Base-by-base conservation (phyloP, 2,113 vertebrate genomes). In the Oryzias celebensis region DNA sequence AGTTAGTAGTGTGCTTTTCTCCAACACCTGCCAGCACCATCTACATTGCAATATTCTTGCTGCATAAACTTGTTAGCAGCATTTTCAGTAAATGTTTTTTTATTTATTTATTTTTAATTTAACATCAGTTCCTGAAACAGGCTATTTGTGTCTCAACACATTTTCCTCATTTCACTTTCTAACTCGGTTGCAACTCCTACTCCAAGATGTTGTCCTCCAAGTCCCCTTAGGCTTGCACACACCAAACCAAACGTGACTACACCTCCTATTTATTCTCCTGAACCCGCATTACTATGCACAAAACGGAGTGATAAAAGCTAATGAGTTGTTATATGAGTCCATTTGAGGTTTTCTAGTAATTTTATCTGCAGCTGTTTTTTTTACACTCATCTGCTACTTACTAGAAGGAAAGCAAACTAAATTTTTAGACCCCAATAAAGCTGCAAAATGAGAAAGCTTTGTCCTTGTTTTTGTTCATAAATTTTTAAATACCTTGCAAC, bases 261-360 rank as follows among this genome's bases (percentile, higher is more conserved):
- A 77, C 65, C 80, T 77, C 53, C 72, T 79, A 77, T 69, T 69
- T 71, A 75, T 73, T 69, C 71, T 77, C 79, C 69, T 69, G 75
- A 83, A 88, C 85, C 10, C 80, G 76, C 85, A 88, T 88, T 81
- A 89, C 73, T 62, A 73, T 71, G 83, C 78, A 88, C 84, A 86
- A 85, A 84, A 87, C 70, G 75, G 64, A 84, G 82, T 82, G 73
- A 80, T 87, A 85, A 86, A 86, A 86, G 75, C 68, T 82, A 88
- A 85, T 71, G 78, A 75, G 47, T 83, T 80, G 82, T 84, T 89
- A 82, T 78, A 84, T 22, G 75, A 87, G 78, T 70, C 56, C 71
- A 78, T 65, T 73, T 65, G 52, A 56, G 74, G 62, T 87, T 77
- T 24, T 73, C 75, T 26, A 73, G 64, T 73, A 24, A 56, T 60